Base-by-base conservation (phyloP, 2,888 invertebrate species). In the Archaeoteleia sp. region DNA sequence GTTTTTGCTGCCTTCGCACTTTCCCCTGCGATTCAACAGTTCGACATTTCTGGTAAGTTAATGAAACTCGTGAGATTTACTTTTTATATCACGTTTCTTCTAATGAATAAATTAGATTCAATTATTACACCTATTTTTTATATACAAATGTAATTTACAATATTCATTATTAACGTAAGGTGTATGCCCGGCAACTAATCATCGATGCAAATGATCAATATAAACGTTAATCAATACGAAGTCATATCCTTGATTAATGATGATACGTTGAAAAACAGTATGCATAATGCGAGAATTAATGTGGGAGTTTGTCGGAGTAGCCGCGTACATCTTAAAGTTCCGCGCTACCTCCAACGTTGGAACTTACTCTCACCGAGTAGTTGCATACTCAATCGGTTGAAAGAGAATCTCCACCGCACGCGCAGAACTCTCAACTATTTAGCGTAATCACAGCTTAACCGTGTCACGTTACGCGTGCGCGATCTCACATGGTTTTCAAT, bases 21-120 rank as follows among this genome's bases (percentile, higher is more conserved):
- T 70, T 74, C 81, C 39, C 74, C 81, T 46, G 57, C 75, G 14
- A 60, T 66, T 42, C 74, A 72, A 17, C 78, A 77, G 46, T 80
- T 82, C 57, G 78, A 82, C 63, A 71, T 83, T 73, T 78, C 81
- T 42, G 82, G 84, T 83, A 72, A 80, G 78, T 65, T 29, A 4
- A 55, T 14, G 9, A 10, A 25, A 51, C 25, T 27, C 15, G 6
- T n/a, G n/a, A n/a, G n/a, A 30, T 30, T 5, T 3, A 30, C 6
- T 30, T n/a, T n/a, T n/a, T n/a, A n/a, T n/a, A n/a, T n/a, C n/a
- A n/a, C n/a, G n/a, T n/a, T n/a, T n/a, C n/a, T n/a, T n/a, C n/a
- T n/a, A n/a, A n/a, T n/a, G n/a, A n/a, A n/a, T n/a, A n/a, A n/a
- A n/a, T n/a, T n/a, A n/a, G n/a, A n/a, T n/a, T n/a, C n/a, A n/a